Evolutionary conservation across 2,797 vertebrate species (phyloP).

Genomic region (Nannoperca obscura): DNA sequence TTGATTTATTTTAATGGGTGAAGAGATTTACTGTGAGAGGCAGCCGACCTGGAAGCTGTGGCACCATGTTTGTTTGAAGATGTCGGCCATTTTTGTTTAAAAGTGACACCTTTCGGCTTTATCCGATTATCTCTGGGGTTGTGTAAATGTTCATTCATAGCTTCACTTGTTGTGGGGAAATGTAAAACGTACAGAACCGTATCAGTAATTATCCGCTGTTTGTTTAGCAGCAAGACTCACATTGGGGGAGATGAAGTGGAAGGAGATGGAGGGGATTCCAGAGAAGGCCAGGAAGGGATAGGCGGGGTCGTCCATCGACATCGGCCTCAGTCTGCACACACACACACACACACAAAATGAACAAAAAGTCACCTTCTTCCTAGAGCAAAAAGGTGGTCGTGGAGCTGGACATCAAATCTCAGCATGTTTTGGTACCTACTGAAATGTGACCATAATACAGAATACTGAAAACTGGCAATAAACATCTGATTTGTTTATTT

Average conservation of each 20-base stretch:
- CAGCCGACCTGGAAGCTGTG: neutral
- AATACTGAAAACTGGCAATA: too few species aligned
- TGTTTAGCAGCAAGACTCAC: slow-evolving; percentile 65
- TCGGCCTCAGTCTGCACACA: slow-evolving; percentile 80
- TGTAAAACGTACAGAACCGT: neutral
- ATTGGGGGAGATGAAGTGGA: slow-evolving; percentile 83
- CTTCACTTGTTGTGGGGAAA: neutral
- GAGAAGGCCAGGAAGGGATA: slow-evolving; percentile 92
- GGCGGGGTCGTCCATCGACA: slow-evolving; percentile 88
- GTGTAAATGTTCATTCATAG: neutral
- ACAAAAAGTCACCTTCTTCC: too few species aligned
- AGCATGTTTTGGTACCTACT: neutral
- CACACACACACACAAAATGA: too few species aligned
- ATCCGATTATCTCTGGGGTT: neutral
- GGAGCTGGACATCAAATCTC: neutral
- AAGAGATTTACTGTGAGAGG: neutral
- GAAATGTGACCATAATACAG: neutral
- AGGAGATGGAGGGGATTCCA: slow-evolving; percentile 94
- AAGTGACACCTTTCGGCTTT: neutral
- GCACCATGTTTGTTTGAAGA: neutral
- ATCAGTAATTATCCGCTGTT: neutral
- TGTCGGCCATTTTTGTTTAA: too few species aligned
- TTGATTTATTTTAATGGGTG: too few species aligned
- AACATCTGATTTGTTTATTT: neutral
- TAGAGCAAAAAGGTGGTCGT: neutral